These are phyloP conservation scores for Papilio polyxenes DNA, from an alignment of 1,140 invertebrate genomes.

Conservation along the genomic window DNA sequence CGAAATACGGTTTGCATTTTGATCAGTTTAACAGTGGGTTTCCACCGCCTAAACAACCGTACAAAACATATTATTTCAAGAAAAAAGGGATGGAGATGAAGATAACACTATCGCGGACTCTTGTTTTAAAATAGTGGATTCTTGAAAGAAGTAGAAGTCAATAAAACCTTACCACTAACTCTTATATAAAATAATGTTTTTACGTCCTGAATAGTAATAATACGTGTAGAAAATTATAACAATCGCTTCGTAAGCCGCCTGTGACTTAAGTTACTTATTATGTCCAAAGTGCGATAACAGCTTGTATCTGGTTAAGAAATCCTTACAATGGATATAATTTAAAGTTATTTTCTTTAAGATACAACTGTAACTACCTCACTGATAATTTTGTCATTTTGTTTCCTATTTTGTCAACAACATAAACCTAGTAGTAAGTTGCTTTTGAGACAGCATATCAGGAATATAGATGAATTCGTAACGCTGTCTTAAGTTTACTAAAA, in stretches of 20 bases:
- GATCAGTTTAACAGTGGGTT: too few species aligned
- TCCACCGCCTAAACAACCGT: background rate
- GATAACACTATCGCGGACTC: too few species aligned
- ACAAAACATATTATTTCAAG: background rate
- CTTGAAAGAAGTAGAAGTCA: too few species aligned
- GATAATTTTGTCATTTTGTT: too few species aligned
- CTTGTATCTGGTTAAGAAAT: too few species aligned
- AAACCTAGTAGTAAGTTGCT: background rate
- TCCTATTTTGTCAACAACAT: too few species aligned
- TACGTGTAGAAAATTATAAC: background rate
- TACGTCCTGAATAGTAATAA: background rate
- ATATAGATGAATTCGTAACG: background rate
- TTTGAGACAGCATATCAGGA: background rate
- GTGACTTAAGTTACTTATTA: background rate
- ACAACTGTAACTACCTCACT: too few species aligned
- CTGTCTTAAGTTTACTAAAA: background rate
- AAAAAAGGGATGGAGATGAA: too few species aligned
- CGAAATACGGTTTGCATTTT: slow-evolving; percentile 11
- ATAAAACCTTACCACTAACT: too few species aligned
- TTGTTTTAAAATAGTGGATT: too few species aligned
- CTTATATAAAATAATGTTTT: background rate
- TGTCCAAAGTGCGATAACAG: too few species aligned
- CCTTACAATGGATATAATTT: background rate
- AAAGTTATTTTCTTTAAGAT: too few species aligned
- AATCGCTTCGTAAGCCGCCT: background rate